A percentile compares a stretch with the other conserved stretches of the same genome.
Conservation (phyloP, 1,140 invertebrate genomes). For the Drosophila auraria region DNA sequence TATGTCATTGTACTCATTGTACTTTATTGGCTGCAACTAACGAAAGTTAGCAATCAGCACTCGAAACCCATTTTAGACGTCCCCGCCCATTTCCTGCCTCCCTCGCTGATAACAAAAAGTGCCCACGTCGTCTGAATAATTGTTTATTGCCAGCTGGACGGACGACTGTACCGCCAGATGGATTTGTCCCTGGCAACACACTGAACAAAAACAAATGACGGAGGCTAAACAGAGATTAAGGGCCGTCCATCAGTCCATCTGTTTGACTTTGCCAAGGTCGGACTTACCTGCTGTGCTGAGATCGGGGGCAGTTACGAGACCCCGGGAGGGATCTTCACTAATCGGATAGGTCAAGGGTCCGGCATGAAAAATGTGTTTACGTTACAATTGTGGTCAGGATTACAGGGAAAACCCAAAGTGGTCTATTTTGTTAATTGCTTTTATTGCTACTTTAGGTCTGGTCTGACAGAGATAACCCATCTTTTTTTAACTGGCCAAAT, state of each 20-base stretch:
- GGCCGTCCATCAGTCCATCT: not conserved
- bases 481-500: not conserved
- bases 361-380: conserved; percentile 3
- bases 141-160: conserved; percentile 26
- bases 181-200: conserved; percentile 21
- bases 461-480: not conserved
- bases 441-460: not conserved
- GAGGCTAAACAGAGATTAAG: not conserved
- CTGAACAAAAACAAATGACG: conserved; percentile 5
- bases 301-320: conserved; percentile 15
- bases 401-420: not conserved
- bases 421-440: not conserved
- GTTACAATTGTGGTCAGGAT: not conserved
- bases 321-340: not conserved
- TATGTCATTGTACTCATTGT: conserved; percentile 4
- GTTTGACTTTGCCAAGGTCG: conserved; percentile 32
- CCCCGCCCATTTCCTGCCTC: conserved; percentile 37
- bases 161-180: conserved; percentile 15
- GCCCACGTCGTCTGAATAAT: not conserved
- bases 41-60: conserved; percentile 24
- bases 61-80: conserved; percentile 24
- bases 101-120: conserved; percentile 19
- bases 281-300: conserved; percentile 19
- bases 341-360: conserved; percentile 18
- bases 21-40: conserved; percentile 21